These are phyloP conservation scores for Lasioglossum malachurum DNA, from an alignment of 2,888 invertebrate species.

Conservation along the genomic window DNA sequence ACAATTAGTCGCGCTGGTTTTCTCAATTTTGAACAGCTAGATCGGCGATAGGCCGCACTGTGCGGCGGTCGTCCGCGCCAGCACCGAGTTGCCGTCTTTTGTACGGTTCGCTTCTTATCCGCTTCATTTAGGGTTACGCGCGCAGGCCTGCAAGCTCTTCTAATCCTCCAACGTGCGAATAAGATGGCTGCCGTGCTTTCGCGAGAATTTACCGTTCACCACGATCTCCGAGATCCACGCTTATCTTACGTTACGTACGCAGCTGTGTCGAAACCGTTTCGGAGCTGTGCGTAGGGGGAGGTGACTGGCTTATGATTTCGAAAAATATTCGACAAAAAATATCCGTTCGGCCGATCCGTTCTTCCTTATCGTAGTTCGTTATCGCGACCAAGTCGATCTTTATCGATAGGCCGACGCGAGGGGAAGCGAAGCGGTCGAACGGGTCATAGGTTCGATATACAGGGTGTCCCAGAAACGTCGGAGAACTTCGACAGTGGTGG, in stretches of 20 bases:
- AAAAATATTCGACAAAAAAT: not conserved
- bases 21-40: too few species aligned
- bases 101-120: not conserved
- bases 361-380: not conserved
- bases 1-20: too few species aligned
- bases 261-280: not conserved
- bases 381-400: conserved; percentile 28
- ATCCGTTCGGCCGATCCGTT: not conserved
- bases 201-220: not conserved
- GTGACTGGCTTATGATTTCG: not conserved
- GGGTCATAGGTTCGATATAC: conserved; percentile 52
- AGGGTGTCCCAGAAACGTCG: too few species aligned
- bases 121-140: conserved; percentile 1
- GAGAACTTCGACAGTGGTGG: too few species aligned
- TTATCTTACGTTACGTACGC: not conserved
- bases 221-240: not conserved
- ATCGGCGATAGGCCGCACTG: not conserved
- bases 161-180: not conserved
- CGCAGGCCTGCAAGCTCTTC: not conserved
- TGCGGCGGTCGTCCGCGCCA: not conserved
- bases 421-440: not conserved
- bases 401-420: conserved; percentile 43
- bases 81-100: conserved; percentile 3
- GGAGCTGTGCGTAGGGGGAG: not conserved
- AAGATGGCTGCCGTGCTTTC: not conserved